Conservation (phyloP, 2,797 vertebrate species). For the Xyrichtys novacula region DNA sequence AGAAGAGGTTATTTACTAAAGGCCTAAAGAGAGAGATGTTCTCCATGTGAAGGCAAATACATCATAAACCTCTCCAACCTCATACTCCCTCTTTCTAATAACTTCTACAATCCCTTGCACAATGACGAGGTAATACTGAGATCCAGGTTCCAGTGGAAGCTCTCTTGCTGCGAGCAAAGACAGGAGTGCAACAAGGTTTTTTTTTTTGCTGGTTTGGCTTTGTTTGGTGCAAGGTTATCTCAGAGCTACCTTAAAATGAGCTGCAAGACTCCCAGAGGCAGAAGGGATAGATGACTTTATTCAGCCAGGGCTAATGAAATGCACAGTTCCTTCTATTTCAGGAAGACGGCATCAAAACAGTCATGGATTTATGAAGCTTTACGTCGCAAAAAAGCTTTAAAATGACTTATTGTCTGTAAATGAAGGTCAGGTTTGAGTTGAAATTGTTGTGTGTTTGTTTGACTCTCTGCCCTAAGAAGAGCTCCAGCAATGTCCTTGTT, state of each 20-base stretch:
- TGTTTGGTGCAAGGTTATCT: conserved; percentile 64
- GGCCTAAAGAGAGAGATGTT: conserved; percentile 40
- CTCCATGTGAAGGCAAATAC: conserved; percentile 28
- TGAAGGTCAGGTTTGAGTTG: conserved; percentile 3
- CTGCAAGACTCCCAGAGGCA: conserved; percentile 60
- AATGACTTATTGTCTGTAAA: conserved; percentile 1
- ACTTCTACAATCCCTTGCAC: conserved; percentile 60
- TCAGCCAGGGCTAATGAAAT: conserved; percentile 62
- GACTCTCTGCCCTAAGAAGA: no score
- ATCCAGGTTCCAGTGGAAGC: conserved; percentile 59
- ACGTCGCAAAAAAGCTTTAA: not conserved
- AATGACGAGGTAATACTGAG: conserved; percentile 60
- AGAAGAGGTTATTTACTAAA: conserved; percentile 30
- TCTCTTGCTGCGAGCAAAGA: conserved; percentile 56
- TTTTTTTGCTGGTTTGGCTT: conserved; percentile 55
- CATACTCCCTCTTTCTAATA: conserved; percentile 70
- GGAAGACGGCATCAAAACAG: conserved; percentile 24
- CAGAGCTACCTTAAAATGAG: conserved; percentile 51
- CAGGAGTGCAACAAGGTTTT: conserved; percentile 47
- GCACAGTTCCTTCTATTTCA: conserved; percentile 21
- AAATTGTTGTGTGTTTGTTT: no score
- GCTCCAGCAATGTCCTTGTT: no score
- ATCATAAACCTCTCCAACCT: conserved; percentile 37
- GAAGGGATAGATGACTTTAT: conserved; percentile 54
- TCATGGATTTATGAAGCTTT: not conserved